Evolutionary conservation across 2,113 vertebrate genomes (phyloP), one percentile per base, ranked within the genome.

Genomic region (Raphicerus campestris): DNA sequence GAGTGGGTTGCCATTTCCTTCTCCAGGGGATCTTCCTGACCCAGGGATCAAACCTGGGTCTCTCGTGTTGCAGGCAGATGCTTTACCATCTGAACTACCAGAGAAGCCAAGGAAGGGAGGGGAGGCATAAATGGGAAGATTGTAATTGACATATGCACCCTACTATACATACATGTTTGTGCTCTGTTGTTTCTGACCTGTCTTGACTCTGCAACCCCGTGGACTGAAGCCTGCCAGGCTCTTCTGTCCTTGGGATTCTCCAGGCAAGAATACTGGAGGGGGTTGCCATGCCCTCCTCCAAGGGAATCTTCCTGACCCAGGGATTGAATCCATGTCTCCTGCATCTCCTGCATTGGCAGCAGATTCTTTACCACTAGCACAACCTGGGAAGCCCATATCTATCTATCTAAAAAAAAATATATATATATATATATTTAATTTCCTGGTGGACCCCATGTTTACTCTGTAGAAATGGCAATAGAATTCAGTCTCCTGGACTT

Each of bases 51-150:
- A 73, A 73, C 70, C 70, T 24, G 35, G 10, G n/a, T 73, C 20
- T 73, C 70, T 22, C 2, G 0, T 1, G 0, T 73, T 39, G 70
- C 35, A 22, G 35, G 20, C 70, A 73, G 35, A 24, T 17, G 3
- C 35, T 73, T 73, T 39, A 73, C 20, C 20, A 0, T 42, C 10
- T 24, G 20, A 24, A 14, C 35, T 22, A 73, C 20, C 70, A 24
- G 70, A 11, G 35, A 42, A 73, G 20, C 70, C 10, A 11, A 24
- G n/a, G 63, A 70, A 70, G 63, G n/a, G n/a, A 70, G 9, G 17
- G 63, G 63, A 70, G 63, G 19, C 20, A 70, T 10, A 70, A 70
- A 70, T 35, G 63, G 19, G n/a, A n/a, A 70, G n/a, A 20, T 35
- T 20, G 8, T 35, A 35, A 70, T 11, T 35, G 19, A 70, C 19